These are phyloP conservation scores for Catonia carolina DNA, from an alignment of 2,888 invertebrate species.

Conservation along the genomic window DNA sequence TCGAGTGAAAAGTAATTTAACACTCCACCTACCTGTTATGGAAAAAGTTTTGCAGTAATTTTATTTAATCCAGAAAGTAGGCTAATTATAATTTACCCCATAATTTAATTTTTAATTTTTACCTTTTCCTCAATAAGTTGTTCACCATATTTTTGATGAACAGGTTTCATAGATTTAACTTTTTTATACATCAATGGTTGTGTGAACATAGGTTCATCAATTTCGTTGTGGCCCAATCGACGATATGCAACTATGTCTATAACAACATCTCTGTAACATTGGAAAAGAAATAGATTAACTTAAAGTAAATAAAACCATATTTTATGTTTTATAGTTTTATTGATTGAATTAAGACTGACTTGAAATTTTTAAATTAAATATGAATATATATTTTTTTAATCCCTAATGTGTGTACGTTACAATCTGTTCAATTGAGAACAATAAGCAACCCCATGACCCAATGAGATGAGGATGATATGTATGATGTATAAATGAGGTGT, in stretches of 20 bases:
- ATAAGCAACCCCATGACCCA: too few relatives aligned
- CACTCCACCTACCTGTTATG: too few relatives aligned
- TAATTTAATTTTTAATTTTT: neutral
- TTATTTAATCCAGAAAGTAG: too few relatives aligned
- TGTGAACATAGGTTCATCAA: constrained; percentile 92
- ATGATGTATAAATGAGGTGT: too few relatives aligned
- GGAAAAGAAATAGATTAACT: neutral
- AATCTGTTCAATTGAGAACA: too few relatives aligned
- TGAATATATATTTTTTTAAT: neutral
- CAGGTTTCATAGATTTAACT: constrained; percentile 59
- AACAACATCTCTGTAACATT: constrained; percentile 68
- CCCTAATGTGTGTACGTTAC: too few relatives aligned
- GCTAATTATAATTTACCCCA: neutral
- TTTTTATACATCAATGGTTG: constrained; percentile 92
- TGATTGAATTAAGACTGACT: neutral
- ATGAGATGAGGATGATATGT: too few relatives aligned
- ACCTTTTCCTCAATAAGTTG: constrained; percentile 62
- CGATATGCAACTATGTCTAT: constrained; percentile 79
- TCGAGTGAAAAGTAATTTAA: too few relatives aligned
- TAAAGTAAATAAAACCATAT: neutral
- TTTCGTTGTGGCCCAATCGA: constrained; percentile 83
- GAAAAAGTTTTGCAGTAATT: too few relatives aligned
- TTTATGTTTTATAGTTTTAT: neutral
- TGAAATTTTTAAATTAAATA: neutral
- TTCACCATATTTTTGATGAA: constrained; percentile 64